A percentile compares a stretch with the other conserved stretches of the same genome.
phyloP scores from a whole-genome alignment of 2,113 vertebrate species.

The Nerophis lumbriciformis region DNA sequence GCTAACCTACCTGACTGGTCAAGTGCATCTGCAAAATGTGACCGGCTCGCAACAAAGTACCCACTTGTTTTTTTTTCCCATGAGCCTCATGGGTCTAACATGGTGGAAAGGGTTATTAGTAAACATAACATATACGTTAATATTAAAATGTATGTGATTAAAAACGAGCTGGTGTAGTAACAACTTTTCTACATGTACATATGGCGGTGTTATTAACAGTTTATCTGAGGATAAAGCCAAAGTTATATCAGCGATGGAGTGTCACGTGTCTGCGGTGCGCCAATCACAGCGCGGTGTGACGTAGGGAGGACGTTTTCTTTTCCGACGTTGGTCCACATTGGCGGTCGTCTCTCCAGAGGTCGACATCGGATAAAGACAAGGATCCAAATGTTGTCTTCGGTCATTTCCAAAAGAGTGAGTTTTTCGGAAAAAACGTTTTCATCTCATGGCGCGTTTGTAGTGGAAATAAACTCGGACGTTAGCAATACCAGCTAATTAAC shows the following conservation, averaged over 20 bases:
- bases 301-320: not conserved
- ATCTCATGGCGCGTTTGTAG: not conserved
- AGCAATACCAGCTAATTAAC: too few species aligned
- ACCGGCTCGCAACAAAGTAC: constrained; percentile 30
- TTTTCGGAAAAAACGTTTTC: not conserved
- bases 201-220: not conserved
- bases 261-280: not conserved
- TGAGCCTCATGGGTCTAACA: accelerated
- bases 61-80: constrained; percentile 6
- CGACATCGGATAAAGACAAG: not conserved
- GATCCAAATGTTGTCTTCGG: constrained; percentile 47
- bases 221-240: not conserved
- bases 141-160: not conserved
- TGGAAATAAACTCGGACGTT: too few species aligned
- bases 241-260: not conserved
- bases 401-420: constrained; percentile 57
- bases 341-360: not conserved
- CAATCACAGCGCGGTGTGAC: not conserved
- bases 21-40: constrained; percentile 1
- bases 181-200: not conserved
- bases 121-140: not conserved
- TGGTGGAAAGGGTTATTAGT: too few species aligned
- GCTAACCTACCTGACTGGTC: constrained; percentile 10
- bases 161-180: not conserved
- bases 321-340: not conserved